These are phyloP conservation scores for Austrofundulus limnaeus DNA, from an alignment of 2,113 vertebrate genomes.

Conservation along the genomic window DNA sequence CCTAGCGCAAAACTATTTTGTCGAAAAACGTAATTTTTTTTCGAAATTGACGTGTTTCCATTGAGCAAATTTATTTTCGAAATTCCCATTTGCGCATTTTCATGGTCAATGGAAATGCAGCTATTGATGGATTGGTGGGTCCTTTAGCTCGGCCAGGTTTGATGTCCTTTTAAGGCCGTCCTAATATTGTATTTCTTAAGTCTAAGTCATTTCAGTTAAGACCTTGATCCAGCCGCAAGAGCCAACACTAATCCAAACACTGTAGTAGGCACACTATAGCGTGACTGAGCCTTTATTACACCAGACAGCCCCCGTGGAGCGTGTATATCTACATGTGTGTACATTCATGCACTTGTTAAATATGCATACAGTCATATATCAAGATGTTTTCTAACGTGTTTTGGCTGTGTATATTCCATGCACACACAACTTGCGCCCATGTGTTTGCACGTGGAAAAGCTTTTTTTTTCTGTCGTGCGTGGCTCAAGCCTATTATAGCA, in stretches of 20 bases:
- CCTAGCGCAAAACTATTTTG: no score
- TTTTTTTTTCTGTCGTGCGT: slow-evolving; percentile 35
- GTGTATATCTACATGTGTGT: slow-evolving; percentile 29
- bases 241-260: slow-evolving; percentile 50
- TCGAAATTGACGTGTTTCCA: no score
- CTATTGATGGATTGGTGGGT: background rate
- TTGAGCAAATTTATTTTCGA: no score
- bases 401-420: background rate
- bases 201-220: slow-evolving; percentile 57
- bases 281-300: slow-evolving; percentile 55
- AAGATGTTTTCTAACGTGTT: background rate
- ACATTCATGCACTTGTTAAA: background rate
- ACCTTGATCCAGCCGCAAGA: slow-evolving; percentile 58
- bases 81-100: no score
- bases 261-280: slow-evolving; percentile 43
- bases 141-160: slow-evolving; percentile 41
- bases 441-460: slow-evolving; percentile 28
- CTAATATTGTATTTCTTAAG: slow-evolving; percentile 49
- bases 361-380: slow-evolving; percentile 4
- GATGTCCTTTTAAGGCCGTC: slow-evolving; percentile 50
- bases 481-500: slow-evolving; percentile 47
- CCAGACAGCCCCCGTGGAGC: slow-evolving; percentile 40
- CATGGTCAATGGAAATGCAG: no score
- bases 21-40: no score
- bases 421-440: background rate